phyloP scores from a whole-genome alignment of 1,140 invertebrate genomes.

The Matsumurasca onukii region DNA sequence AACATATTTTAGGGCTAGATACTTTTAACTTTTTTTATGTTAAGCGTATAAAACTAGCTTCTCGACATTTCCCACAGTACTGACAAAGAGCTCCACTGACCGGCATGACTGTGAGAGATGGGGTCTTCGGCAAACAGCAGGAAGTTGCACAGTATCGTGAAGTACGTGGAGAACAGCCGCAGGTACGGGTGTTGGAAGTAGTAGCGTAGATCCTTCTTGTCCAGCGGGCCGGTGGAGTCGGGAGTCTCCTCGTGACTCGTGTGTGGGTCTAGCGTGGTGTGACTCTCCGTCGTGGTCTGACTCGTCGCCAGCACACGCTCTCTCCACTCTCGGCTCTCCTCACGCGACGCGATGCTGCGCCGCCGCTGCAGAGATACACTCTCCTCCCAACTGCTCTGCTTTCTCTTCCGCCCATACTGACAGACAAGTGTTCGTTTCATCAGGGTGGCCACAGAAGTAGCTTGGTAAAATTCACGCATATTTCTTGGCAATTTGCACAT shows the following conservation, averaged over 20 bases:
- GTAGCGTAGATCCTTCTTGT: slow-evolving; percentile 54
- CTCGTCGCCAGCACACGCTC: slow-evolving; percentile 20
- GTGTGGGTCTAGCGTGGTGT: slow-evolving; percentile 40
- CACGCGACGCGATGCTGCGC: slow-evolving; percentile 34
- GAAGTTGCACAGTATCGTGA: slow-evolving; percentile 59
- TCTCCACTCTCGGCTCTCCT: slow-evolving; percentile 26
- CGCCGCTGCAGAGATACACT: slow-evolving; percentile 39
- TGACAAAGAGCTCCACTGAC: slow-evolving; percentile 25
- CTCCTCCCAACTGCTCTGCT: slow-evolving; percentile 39
- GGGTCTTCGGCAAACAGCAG: slow-evolving; percentile 60
- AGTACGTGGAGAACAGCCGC: slow-evolving; percentile 54
- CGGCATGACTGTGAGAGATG: slow-evolving; percentile 54
- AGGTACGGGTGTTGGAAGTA: slow-evolving; percentile 60
- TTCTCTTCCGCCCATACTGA: slow-evolving; percentile 20
- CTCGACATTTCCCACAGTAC: too few species aligned
- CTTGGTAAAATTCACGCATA: too few species aligned
- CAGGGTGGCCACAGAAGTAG: too few species aligned
- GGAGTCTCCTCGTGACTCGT: slow-evolving; percentile 34
- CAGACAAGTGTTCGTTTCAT: too few species aligned
- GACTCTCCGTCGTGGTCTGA: too few species aligned
- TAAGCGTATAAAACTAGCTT: too few species aligned
- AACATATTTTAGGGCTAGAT: too few species aligned
- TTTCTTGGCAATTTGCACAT: too few species aligned
- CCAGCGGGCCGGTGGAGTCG: slow-evolving; percentile 34
- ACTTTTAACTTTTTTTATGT: too few species aligned